phyloP scores from a whole-genome alignment of 2,113 vertebrate genomes.

The Campylomormyrus tamandua region DNA sequence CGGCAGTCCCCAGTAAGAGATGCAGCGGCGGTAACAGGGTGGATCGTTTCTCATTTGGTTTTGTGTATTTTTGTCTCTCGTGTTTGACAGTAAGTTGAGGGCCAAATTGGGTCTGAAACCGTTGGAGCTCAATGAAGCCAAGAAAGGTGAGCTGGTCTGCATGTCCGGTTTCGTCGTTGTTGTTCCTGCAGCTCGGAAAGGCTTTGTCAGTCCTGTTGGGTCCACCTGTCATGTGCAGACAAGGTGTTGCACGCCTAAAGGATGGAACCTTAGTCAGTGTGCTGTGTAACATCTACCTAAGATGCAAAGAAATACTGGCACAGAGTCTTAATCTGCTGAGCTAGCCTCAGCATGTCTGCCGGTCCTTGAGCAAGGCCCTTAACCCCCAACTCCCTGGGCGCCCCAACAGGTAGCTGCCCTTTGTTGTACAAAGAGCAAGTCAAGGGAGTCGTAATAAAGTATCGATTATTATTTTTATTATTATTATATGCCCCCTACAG shows the following conservation, averaged over 20 bases:
- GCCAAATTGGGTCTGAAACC: constrained; percentile 85
- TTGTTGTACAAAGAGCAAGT: too few species aligned
- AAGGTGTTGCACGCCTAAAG: not conserved
- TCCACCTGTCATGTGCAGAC: not conserved
- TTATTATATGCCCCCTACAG: not conserved
- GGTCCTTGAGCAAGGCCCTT: too few species aligned
- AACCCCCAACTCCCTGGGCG: too few species aligned
- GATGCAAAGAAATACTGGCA: not conserved
- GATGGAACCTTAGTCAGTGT: not conserved
- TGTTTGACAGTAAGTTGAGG: constrained; percentile 67
- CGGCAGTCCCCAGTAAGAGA: not conserved
- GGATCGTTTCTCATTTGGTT: not conserved
- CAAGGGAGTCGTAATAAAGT: too few species aligned
- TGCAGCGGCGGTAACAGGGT: not conserved
- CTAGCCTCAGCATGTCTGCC: too few species aligned
- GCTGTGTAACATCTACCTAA: not conserved
- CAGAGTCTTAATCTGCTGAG: not conserved
- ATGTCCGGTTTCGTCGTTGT: not conserved
- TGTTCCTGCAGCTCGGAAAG: not conserved
- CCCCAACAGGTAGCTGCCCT: too few species aligned
- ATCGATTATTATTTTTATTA: too few species aligned
- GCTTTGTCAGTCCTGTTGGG: not conserved
- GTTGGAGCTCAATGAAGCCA: constrained; percentile 68
- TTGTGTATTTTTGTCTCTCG: not conserved
- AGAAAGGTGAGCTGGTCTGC: constrained; percentile 59